Evolutionary conservation across 2,888 invertebrate species (phyloP).

Genomic region (Dicyrtoma fusca): DNA sequence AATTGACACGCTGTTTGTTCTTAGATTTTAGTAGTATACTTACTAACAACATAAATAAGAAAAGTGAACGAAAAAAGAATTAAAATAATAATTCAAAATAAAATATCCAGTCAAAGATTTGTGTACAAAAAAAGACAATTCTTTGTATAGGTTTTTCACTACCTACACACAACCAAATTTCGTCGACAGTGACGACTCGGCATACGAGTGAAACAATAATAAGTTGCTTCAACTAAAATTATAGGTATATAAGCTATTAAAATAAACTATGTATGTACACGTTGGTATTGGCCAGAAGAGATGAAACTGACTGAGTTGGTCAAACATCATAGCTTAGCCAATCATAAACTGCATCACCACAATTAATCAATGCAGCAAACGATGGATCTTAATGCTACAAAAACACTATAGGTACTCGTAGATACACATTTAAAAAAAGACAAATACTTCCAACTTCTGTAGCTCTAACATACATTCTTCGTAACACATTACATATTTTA

Average conservation of each 20-base stretch:
- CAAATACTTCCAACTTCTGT: not conserved
- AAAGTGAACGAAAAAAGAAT: constrained; percentile 9
- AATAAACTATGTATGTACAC: too few relatives aligned
- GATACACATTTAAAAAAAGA: not conserved
- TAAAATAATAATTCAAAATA: not conserved
- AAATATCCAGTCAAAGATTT: constrained; percentile 9
- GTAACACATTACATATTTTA: too few relatives aligned
- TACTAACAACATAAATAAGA: constrained; percentile 1
- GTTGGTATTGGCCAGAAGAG: not conserved
- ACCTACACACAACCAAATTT: constrained; percentile 16
- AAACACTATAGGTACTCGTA: constrained; percentile 7
- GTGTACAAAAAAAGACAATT: constrained; percentile 11
- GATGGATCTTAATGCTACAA: not conserved
- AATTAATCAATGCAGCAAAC: not conserved
- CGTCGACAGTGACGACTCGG: not conserved
- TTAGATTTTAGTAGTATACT: not conserved
- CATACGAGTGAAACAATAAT: constrained; percentile 10
- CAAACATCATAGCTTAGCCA: not conserved
- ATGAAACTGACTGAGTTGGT: constrained; percentile 12
- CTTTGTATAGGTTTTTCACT: constrained; percentile 13
- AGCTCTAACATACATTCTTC: too few relatives aligned
- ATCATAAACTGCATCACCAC: not conserved
- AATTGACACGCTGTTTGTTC: constrained; percentile 8
- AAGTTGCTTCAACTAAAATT: not conserved
- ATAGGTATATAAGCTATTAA: too few relatives aligned